These are phyloP conservation scores for Ondatra zibethicus DNA, from an alignment of 2,113 vertebrate species.

Conservation along the genomic window DNA sequence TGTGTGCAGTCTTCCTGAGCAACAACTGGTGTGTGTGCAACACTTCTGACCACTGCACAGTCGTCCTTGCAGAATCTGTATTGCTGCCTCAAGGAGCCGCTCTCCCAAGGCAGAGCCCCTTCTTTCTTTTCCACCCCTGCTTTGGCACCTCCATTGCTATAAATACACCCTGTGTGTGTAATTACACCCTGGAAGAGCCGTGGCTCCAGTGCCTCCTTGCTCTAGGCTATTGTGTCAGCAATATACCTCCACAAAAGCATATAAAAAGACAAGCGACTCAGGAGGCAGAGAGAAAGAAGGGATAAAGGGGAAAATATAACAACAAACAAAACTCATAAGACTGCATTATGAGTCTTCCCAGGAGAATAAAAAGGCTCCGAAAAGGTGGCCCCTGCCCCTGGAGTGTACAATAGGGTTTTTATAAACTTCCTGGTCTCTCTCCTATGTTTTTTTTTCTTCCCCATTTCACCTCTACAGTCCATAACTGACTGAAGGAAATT, in stretches of 20 bases:
- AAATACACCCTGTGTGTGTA: conserved; percentile 82
- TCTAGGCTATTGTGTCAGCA: conserved; percentile 86
- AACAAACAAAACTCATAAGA: conserved; percentile 76
- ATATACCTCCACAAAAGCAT: conserved; percentile 85
- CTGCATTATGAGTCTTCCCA: conserved; percentile 86
- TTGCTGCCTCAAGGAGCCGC: neutral
- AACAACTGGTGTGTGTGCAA: neutral
- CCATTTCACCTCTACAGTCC: conserved; percentile 56
- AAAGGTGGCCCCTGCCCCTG: conserved; percentile 80
- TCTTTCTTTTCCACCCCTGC: neutral
- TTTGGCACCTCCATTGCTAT: conserved; percentile 83
- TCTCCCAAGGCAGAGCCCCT: neutral
- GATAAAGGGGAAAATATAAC: conserved; percentile 39
- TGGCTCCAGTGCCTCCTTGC: conserved; percentile 83
- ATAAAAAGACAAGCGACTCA: conserved; percentile 86
- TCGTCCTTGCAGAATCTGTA: neutral
- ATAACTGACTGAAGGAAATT: conserved; percentile 82
- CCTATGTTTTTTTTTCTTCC: conserved; percentile 67
- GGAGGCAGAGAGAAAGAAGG: conserved; percentile 75
- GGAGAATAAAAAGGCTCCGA: conserved; percentile 86
- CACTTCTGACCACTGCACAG: accelerated
- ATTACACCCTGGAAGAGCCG: conserved; percentile 82
- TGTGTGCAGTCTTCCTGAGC: neutral
- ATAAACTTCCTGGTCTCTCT: conserved; percentile 85
- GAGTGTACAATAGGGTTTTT: conserved; percentile 85